Evolutionary conservation across 2,113 vertebrate species (phyloP).

Genomic region (Passer montanus): DNA sequence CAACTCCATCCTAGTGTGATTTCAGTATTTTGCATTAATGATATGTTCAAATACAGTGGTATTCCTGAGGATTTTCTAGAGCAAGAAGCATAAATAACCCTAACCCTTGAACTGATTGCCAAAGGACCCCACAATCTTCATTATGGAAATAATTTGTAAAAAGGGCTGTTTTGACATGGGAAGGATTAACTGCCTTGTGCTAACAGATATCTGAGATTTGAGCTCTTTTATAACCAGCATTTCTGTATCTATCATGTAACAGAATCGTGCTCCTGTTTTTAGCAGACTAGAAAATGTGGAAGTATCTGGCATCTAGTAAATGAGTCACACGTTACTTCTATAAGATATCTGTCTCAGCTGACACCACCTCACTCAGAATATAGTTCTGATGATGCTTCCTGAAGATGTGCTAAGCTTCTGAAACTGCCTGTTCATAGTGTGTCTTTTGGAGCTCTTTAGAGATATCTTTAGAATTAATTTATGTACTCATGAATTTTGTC

Average conservation of each 20-base stretch:
- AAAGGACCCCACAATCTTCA: neutral
- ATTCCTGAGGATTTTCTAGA: neutral
- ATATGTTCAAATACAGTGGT: neutral
- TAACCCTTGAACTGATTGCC: neutral
- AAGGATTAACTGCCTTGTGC: neutral
- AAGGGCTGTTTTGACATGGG: neutral
- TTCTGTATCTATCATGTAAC: neutral
- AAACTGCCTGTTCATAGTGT: neutral
- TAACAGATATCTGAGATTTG: neutral
- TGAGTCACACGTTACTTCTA: slow-evolving; percentile 25
- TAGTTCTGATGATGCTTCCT: neutral
- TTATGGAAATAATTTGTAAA: neutral
- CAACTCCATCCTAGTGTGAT: neutral
- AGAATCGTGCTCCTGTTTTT: neutral
- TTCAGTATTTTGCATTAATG: neutral
- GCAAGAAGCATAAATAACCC: neutral
- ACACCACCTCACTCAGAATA: slow-evolving; percentile 2
- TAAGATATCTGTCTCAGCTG: neutral
- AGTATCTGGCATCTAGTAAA: slow-evolving; percentile 1
- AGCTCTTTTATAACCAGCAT: neutral
- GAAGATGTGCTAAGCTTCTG: neutral
- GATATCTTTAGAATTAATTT: neutral
- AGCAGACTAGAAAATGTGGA: neutral
- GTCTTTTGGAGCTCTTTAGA: neutral
- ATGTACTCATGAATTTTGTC: neutral